phyloP scores from a whole-genome alignment of 2,888 invertebrate genomes.

The Drosophila kambysellisi region DNA sequence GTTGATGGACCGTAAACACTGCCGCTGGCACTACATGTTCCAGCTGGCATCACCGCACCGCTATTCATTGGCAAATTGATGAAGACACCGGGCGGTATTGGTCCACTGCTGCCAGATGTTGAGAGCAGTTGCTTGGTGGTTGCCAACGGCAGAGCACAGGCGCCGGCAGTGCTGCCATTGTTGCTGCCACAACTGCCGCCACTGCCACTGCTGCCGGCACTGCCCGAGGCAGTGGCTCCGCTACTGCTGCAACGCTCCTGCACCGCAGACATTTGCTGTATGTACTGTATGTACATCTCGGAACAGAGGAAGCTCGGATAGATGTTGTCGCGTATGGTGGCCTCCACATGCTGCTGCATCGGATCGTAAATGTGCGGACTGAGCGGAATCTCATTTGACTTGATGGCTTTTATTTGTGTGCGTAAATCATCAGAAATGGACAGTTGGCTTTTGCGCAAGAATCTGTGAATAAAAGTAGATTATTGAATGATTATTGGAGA shows the following conservation, averaged over 20 bases:
- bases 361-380: conserved; percentile 94
- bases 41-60: conserved; percentile 63
- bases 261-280: conserved; percentile 88
- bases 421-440: conserved; percentile 93
- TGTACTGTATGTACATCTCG: conserved; percentile 95
- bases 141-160: conserved; percentile 61
- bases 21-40: conserved; percentile 84
- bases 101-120: conserved; percentile 18
- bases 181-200: conserved; percentile 77
- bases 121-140: conserved; percentile 56
- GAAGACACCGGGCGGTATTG: conserved; percentile 72
- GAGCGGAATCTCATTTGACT: conserved; percentile 89
- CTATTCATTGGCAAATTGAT: conserved; percentile 74
- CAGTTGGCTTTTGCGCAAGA: conserved; percentile 92
- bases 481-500: neutral
- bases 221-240: conserved; percentile 73
- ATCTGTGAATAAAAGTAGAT: conserved; percentile 85
- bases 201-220: conserved; percentile 73
- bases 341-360: conserved; percentile 92
- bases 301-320: conserved; percentile 97
- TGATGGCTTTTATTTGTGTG: conserved; percentile 90
- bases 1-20: conserved; percentile 85
- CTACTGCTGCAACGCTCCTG: conserved; percentile 85
- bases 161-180: conserved; percentile 60
- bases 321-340: conserved; percentile 93